Evolutionary conservation across 1,140 invertebrate species (phyloP).

Genomic region (Polyergus mexicanus): DNA sequence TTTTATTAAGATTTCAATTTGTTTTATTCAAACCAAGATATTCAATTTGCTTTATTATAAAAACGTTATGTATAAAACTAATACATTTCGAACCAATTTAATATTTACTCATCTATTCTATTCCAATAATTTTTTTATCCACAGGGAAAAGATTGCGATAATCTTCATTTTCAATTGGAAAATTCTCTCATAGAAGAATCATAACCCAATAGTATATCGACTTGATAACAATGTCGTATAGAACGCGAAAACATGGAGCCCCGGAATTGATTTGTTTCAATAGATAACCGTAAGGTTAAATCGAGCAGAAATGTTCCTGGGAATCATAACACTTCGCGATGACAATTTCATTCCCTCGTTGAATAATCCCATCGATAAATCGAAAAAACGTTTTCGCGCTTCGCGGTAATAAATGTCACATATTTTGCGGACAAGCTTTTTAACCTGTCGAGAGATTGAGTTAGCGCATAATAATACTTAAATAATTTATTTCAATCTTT

Average conservation of each 20-base stretch:
- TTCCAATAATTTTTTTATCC: background rate
- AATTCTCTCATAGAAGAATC: background rate
- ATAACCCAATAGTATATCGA: background rate
- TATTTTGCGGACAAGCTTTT: background rate
- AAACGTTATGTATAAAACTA: conserved; percentile 20
- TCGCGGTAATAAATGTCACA: background rate
- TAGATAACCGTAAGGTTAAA: conserved; percentile 11
- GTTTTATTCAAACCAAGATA: background rate
- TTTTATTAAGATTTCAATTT: conserved; percentile 7
- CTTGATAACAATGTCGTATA: background rate
- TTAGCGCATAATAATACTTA: background rate
- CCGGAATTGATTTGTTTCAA: conserved; percentile 35
- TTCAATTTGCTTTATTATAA: background rate
- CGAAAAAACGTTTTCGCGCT: background rate
- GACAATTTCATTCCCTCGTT: conserved; percentile 26
- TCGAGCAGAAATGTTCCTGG: background rate
- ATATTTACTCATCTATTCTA: background rate
- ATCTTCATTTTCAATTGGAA: background rate
- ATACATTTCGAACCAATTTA: background rate
- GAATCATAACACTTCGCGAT: conserved; percentile 26
- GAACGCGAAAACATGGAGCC: background rate
- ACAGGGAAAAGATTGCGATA: background rate
- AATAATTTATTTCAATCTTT: background rate
- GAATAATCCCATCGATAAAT: conserved; percentile 35
- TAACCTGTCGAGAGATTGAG: background rate